phyloP scores from a whole-genome alignment of 1,140 invertebrate species.

The Drosophila simulans region DNA sequence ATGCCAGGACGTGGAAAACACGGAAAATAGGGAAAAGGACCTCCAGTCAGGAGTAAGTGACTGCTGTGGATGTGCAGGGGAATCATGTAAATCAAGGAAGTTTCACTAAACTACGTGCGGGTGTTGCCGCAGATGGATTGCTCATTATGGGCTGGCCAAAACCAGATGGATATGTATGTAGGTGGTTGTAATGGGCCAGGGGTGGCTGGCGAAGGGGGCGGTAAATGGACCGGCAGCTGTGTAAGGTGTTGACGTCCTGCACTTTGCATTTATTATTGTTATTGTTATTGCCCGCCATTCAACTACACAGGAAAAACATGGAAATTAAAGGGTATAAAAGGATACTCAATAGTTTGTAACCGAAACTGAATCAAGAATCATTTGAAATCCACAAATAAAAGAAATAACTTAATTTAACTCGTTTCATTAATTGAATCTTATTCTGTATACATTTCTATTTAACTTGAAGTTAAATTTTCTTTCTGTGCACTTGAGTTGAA shows the following conservation, averaged over 20 bases:
- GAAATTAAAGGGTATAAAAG: neutral
- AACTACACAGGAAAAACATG: neutral
- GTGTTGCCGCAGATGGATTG: constrained; percentile 79
- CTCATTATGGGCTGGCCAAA: constrained; percentile 58
- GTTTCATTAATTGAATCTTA: no score
- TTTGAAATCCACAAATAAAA: no score
- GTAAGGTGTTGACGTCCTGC: constrained; percentile 75
- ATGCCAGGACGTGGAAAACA: constrained; percentile 21
- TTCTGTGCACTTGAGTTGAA: neutral
- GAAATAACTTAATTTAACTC: no score
- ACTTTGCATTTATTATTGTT: constrained; percentile 50
- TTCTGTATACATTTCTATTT: no score
- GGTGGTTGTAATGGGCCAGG: neutral
- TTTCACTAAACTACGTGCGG: constrained; percentile 82
- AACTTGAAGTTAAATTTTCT: neutral
- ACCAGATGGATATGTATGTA: constrained; percentile 28
- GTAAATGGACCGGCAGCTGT: constrained; percentile 3
- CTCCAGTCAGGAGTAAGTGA: neutral
- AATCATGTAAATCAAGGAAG: constrained; percentile 69
- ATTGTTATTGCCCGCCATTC: constrained; percentile 17
- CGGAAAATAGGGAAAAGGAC: constrained; percentile 1
- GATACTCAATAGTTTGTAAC: neutral
- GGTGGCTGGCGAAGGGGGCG: neutral
- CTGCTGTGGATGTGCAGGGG: neutral
- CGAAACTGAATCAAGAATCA: no score